These are phyloP conservation scores for Geococcyx californianus DNA, from an alignment of 2,113 vertebrate genomes.

Conservation along the genomic window DNA sequence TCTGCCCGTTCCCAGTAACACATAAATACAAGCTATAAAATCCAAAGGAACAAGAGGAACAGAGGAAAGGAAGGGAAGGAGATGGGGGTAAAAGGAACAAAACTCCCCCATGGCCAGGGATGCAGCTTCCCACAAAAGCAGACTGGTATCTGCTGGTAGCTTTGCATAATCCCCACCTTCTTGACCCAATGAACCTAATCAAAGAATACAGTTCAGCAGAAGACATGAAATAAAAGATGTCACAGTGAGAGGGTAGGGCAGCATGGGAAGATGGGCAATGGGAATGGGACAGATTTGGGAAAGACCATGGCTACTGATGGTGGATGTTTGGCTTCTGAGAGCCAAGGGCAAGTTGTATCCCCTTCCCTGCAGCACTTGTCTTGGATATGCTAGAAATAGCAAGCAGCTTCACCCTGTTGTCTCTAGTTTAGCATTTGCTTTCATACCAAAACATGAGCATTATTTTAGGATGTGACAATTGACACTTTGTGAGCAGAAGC, in stretches of 20 bases:
- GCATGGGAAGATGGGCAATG: background rate
- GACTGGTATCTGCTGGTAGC: background rate
- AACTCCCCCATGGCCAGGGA: background rate
- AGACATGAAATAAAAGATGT: background rate
- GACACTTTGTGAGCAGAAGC: background rate
- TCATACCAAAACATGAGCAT: background rate
- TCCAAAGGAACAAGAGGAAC: background rate
- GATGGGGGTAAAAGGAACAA: background rate
- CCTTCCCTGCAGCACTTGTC: background rate
- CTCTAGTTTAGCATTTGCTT: background rate
- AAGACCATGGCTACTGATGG: background rate
- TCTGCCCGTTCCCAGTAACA: background rate
- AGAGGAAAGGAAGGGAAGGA: background rate
- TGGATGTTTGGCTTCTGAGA: background rate
- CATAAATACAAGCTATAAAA: background rate
- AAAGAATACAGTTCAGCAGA: background rate
- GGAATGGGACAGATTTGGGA: background rate
- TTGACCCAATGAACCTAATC: accelerated
- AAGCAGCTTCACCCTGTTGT: background rate
- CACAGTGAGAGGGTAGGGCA: background rate
- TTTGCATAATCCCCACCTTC: background rate
- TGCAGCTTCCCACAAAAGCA: accelerated
- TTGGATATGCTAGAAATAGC: background rate
- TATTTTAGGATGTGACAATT: background rate
- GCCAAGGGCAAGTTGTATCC: background rate